Conservation (phyloP, 2,113 vertebrate species). For the Oxyura jamaicensis region DNA sequence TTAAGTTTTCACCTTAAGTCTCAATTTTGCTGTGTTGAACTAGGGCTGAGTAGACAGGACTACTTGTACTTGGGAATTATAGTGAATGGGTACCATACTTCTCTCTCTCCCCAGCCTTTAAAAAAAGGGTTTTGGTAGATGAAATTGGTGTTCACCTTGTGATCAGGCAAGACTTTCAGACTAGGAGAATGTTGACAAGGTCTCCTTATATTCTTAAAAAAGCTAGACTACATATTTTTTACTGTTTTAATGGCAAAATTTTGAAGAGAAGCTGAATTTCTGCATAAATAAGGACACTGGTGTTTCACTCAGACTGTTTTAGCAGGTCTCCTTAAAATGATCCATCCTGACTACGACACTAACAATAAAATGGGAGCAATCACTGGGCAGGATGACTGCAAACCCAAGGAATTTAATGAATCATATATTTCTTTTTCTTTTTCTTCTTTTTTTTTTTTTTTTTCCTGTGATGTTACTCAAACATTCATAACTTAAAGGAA, state of each 20-base stretch:
- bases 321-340: neutral
- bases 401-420: neutral
- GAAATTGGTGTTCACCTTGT: neutral
- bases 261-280: neutral
- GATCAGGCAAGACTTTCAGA: neutral
- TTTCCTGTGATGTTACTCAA: neutral
- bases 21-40: neutral
- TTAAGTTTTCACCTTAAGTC: neutral
- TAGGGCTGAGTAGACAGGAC: neutral
- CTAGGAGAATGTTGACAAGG: neutral
- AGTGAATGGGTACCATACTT: neutral
- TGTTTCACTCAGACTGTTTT: neutral
- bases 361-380: neutral
- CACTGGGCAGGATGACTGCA: neutral
- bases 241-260: neutral
- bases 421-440: neutral
- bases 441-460: too few relatives aligned
- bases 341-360: neutral
- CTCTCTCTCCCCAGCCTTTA: fast-evolving
- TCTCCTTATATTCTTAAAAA: neutral
- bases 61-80: neutral
- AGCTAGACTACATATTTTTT: neutral
- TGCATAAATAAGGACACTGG: neutral
- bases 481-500: neutral
- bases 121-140: neutral